Evolutionary conservation across 30 jellyfish, hydroid and myxozoan genomes (phyloP), one percentile per base, ranked within the genome.

Genomic region (Cassiopea xamachana): DNA sequence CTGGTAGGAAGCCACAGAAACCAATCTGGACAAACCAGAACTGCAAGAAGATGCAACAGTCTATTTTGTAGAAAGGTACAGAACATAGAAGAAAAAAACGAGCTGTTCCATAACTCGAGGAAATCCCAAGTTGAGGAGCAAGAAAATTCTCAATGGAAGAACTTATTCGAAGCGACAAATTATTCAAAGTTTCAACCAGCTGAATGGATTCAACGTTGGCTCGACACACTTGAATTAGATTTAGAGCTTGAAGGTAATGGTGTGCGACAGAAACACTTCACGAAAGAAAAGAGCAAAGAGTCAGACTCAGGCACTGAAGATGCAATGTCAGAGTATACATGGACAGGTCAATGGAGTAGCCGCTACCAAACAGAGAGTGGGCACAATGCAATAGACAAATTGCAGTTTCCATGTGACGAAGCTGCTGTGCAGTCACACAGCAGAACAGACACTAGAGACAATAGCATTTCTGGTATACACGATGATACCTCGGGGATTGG

Each of bases 151-250:
- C 58, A 73, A 49, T 71, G 83, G 79, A 48, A 55, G 12, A 19
- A 19, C 58, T 50, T n/a, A 10, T 77, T 84, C 2, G 79, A 58
- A 45, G 43, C 6, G 7, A 82, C 95, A 1, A 79, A 72, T 4
- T 44, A 69, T 16, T 43, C 71, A 19, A 79, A 70, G 49, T 88
- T 88, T 47, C 49, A 72, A 12, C 44, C 87, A 10, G 46, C 6
- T 8, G 95, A 88, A 55, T 80, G 86, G 83, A 79, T 88, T 69
- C 81, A 79, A 68, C 50, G 86, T 39, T 88, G 95, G 95, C 76
- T 88, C 18, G 27, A 61, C 8, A 50, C 44, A 3, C 18, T 88
- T 1, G 90, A 88, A 46, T 49, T 39, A 13, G 79, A 70, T 3
- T 50, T 46, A 43, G 50, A 58, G 2, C n/a, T 51, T 51, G 7